A percentile compares a stretch with the other conserved stretches of the same genome.
phyloP scores from a whole-genome alignment of 2,797 vertebrate genomes.

The Chlorospingus flavigularis region DNA sequence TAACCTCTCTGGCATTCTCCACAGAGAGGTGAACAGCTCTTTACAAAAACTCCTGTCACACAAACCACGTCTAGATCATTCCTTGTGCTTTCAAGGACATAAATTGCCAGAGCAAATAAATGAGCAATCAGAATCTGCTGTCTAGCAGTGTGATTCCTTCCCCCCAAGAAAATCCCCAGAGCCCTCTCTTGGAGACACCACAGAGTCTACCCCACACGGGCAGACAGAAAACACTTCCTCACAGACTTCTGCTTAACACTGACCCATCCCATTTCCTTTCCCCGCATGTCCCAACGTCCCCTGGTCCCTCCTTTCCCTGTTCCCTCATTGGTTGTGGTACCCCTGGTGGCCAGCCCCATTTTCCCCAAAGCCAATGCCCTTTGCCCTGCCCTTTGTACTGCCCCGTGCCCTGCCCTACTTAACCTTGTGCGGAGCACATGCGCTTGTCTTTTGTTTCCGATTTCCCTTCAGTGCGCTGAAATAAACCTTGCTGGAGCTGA shows the following conservation, averaged over 20 bases:
- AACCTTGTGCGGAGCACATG: not conserved
- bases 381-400: not conserved
- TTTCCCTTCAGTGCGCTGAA: rapidly evolving
- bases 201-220: too few relatives aligned
- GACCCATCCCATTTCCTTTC: not conserved
- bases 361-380: not conserved
- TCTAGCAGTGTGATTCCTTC: not conserved
- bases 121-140: not conserved
- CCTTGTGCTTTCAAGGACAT: not conserved
- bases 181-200: not conserved
- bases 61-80: not conserved
- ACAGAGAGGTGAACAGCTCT: not conserved
- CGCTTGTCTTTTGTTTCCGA: not conserved
- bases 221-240: not conserved
- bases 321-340: not conserved
- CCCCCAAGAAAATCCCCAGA: not conserved
- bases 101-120: not conserved
- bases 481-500: rapidly evolving
- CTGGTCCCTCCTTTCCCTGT: not conserved
- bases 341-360: not conserved
- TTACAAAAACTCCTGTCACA: not conserved
- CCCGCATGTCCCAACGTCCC: rapidly evolving
- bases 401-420: not conserved
- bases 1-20: not conserved
- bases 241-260: rapidly evolving